A percentile compares a stretch with the other conserved stretches of the same genome.
These are phyloP conservation scores for Neomicropteryx cornuta DNA, from an alignment of 1,140 invertebrate genomes.

Conservation along the genomic window DNA sequence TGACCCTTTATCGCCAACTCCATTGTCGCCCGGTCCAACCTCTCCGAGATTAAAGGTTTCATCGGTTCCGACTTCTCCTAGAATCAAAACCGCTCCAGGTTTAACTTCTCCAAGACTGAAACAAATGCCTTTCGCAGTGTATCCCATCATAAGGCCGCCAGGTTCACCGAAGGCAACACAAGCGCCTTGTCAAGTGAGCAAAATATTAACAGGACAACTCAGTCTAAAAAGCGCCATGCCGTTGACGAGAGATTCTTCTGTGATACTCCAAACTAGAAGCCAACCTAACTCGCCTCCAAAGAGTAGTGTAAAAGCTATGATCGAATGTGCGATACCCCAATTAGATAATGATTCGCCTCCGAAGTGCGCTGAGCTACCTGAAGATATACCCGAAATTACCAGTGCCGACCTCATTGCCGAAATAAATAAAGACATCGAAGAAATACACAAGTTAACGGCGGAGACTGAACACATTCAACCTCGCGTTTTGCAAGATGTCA, in stretches of 20 bases:
- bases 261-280: constrained; percentile 33
- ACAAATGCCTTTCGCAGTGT: constrained; percentile 36
- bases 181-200: constrained; percentile 30
- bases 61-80: constrained; percentile 62
- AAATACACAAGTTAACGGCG: constrained; percentile 37
- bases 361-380: constrained; percentile 13
- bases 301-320: too few relatives aligned
- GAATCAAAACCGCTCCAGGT: constrained; percentile 45
- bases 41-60: constrained; percentile 47
- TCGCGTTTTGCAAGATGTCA: constrained; percentile 34
- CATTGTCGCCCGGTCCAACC: constrained; percentile 45
- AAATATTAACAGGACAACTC: constrained; percentile 34
- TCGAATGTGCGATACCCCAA: constrained; percentile 4
- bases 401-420: constrained; percentile 29
- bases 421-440: constrained; percentile 40
- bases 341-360: constrained; percentile 16
- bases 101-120: constrained; percentile 49
- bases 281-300: constrained; percentile 31
- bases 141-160: constrained; percentile 44
- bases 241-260: constrained; percentile 16
- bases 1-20: constrained; percentile 44
- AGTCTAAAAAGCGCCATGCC: constrained; percentile 34
- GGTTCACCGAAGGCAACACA: constrained; percentile 41
- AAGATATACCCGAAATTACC: neutral
- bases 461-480: constrained; percentile 34